phyloP scores from a whole-genome alignment of 2,797 vertebrate genomes.

The Hemitrygon akajei region DNA sequence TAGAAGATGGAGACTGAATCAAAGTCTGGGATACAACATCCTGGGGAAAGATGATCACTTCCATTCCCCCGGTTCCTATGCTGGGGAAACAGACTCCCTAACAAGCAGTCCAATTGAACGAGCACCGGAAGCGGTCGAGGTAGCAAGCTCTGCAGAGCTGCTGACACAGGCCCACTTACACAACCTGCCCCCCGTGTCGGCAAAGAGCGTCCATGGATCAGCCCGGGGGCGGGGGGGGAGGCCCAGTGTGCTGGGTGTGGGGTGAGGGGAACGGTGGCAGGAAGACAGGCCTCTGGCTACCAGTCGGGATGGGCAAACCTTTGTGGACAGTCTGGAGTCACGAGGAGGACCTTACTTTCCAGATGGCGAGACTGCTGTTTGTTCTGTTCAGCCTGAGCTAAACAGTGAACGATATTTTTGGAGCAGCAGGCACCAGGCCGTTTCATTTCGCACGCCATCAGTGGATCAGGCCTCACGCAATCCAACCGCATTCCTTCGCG shows the following conservation, averaged over 20 bases:
- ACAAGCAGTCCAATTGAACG: neutral
- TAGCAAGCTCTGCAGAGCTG: neutral
- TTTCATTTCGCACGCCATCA: neutral
- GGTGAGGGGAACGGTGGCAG: no score
- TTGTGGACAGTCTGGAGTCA: neutral
- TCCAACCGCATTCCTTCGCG: neutral
- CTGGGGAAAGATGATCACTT: neutral
- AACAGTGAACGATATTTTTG: neutral
- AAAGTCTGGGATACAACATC: neutral
- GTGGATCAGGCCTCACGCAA: neutral
- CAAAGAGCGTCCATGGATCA: neutral
- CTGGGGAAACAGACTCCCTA: neutral
- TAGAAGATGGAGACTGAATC: neutral
- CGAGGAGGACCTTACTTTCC: neutral
- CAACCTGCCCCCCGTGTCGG: neutral
- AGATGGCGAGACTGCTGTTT: neutral
- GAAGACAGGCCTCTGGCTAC: neutral
- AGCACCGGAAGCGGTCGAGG: neutral
- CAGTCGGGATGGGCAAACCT: no score
- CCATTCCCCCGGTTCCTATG: neutral
- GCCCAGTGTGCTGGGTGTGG: no score
- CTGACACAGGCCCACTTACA: neutral
- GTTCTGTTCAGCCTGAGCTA: neutral
- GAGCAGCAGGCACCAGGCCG: no score
- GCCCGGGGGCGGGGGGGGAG: no score